Base-by-base conservation (phyloP, 2,113 vertebrate species). In the Menura novaehollandiae region DNA sequence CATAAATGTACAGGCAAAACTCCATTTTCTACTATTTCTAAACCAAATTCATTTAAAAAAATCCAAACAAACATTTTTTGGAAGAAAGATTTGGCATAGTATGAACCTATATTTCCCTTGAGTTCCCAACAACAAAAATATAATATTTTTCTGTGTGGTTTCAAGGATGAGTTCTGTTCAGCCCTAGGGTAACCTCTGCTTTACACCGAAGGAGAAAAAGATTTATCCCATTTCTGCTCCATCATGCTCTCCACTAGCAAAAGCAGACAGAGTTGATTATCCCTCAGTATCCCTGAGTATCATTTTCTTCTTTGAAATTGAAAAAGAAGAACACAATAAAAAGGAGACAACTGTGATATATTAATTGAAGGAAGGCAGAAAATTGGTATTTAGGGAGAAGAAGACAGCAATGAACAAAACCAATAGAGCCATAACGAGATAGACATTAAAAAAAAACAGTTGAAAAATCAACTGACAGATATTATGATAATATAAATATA, bases 271-370 rank as follows among this genome's bases (percentile, higher is more conserved):
- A 43, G 44, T 53, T 53, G 47, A 82, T 89, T 89, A 89, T 68
- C 46, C n/a, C 28, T 89, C 77, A 69, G 56, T 60, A 89, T 68
- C 46, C n/a, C 28, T 89, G 74, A 69, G 56, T 60, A 95, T 64
- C 13, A 64, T 82, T 87, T 93, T 89, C 66, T 43, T 35, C 49
- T 91, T 82, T 62, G 49, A 89, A 91, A 95, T 4, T 67, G 77
- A 94, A 85, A 87, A 89, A 21, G 58, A 67, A 67, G 41, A 85
- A 53, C 35, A 44, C 24, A 93, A 73, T 90, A 85, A 93, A 91
- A 88, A 85, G 28, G 17, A 83, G 41, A 79, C 27, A 59, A 76
- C 22, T 56, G 2, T 73, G 59, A 82, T 76, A 67, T 75, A 91
- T 75, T 96, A 88, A 85, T 88, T 1, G 10, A 83, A 91, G 13